A percentile compares a stretch with the other conserved stretches of the same genome.
phyloP scores from a whole-genome alignment of 2,797 vertebrate species.

The Emys orbicularis region DNA sequence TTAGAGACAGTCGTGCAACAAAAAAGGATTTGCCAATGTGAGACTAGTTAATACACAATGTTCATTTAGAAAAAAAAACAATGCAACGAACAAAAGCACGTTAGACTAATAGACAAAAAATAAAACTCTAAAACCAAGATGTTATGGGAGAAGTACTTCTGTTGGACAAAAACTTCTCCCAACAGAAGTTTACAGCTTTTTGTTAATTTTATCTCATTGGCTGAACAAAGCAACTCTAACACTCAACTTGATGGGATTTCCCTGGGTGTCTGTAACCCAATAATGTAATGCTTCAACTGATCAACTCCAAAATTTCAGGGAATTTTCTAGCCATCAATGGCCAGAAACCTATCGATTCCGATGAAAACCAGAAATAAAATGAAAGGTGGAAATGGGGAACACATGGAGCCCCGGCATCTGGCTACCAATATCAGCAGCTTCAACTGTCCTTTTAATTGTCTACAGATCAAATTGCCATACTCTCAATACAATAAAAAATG shows the following conservation, averaged over 20 bases:
- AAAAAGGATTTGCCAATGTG: accelerated
- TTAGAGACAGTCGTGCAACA: neutral
- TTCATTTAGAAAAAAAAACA: neutral
- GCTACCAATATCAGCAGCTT: neutral
- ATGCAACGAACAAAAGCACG: neutral
- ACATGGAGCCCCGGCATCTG: neutral
- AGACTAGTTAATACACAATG: too few relatives aligned
- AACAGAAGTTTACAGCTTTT: neutral
- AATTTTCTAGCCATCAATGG: neutral
- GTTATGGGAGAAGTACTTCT: neutral
- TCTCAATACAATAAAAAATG: neutral
- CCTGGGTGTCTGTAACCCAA: neutral
- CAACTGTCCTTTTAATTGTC: neutral
- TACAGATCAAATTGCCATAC: neutral
- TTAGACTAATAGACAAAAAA: neutral
- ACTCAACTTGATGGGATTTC: neutral
- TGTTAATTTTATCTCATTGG: neutral
- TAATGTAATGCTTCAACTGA: neutral
- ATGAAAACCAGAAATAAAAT: neutral
- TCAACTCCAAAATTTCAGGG: neutral
- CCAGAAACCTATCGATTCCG: neutral
- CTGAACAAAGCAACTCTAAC: neutral
- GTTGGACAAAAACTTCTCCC: neutral
- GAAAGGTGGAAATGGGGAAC: neutral
- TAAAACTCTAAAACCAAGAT: neutral